These are phyloP conservation scores for Spatulosminthurus flaviceps DNA, from an alignment of 2,888 invertebrate species.

Conservation along the genomic window DNA sequence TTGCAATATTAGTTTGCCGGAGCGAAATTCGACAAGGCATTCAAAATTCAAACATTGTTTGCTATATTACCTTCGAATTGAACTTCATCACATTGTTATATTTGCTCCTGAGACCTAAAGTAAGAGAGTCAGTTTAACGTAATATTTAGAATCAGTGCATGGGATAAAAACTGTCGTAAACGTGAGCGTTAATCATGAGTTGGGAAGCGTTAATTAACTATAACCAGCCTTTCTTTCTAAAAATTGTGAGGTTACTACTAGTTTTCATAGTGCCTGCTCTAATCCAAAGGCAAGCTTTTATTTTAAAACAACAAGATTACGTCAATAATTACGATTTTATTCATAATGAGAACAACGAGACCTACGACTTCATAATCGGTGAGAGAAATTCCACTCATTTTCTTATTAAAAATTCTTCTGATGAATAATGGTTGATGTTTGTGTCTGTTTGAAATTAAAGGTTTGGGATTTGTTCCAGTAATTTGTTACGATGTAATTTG, in stretches of 20 bases:
- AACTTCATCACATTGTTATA: no score
- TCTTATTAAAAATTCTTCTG: no score
- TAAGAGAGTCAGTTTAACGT: no score
- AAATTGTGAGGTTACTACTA: not conserved
- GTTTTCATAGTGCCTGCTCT: not conserved
- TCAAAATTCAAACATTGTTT: no score
- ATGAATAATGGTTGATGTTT: no score
- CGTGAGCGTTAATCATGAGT: not conserved
- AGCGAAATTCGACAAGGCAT: no score
- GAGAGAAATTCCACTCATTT: not conserved
- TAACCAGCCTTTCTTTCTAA: not conserved
- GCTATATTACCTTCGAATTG: no score
- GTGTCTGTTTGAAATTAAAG: not conserved
- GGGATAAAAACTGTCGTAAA: no score
- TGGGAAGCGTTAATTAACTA: not conserved
- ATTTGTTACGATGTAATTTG: not conserved
- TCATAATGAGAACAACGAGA: not conserved
- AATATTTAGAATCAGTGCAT: no score
- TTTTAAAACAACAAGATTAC: not conserved
- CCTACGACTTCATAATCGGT: conserved; percentile 38
- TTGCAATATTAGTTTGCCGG: no score
- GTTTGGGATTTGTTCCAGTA: no score
- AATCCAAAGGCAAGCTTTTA: not conserved
- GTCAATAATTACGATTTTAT: not conserved
- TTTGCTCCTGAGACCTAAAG: no score